phyloP scores from a whole-genome alignment of 2,797 vertebrate species.

The Manis pentadactyla region DNA sequence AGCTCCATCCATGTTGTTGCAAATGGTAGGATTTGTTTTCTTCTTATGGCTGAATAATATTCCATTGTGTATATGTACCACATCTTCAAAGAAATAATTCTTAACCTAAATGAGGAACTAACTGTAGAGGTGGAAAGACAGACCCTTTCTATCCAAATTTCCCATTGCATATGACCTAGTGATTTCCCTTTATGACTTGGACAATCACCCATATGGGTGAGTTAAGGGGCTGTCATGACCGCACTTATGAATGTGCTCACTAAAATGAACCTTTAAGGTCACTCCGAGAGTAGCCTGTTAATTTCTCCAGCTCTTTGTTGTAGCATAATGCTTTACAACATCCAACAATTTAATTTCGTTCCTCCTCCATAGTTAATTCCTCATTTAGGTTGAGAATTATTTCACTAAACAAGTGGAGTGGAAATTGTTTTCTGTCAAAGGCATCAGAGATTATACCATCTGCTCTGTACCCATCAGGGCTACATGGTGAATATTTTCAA shows the following conservation, averaged over 20 bases:
- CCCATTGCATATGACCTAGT: accelerated
- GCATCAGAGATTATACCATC: neutral
- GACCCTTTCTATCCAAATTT: neutral
- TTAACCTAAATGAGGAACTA: no score
- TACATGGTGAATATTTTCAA: neutral
- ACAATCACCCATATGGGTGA: accelerated
- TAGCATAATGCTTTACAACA: neutral
- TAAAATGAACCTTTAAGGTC: neutral
- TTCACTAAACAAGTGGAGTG: neutral
- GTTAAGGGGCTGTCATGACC: accelerated
- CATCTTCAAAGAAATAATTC: no score
- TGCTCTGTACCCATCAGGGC: neutral
- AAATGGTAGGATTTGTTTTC: no score
- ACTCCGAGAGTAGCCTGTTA: no score
- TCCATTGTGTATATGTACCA: no score
- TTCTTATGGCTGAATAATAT: no score
- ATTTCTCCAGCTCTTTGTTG: neutral
- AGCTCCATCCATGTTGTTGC: no score
- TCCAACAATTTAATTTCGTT: neutral
- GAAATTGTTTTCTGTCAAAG: neutral
- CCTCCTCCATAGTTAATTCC: neutral
- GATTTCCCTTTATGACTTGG: neutral
- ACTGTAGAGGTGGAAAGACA: neutral
- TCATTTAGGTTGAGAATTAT: constrained; percentile 45
- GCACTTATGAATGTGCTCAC: accelerated